These are phyloP conservation scores for Myanophis thanlyinensis DNA, from an alignment of 2,113 vertebrate species.

Conservation along the genomic window DNA sequence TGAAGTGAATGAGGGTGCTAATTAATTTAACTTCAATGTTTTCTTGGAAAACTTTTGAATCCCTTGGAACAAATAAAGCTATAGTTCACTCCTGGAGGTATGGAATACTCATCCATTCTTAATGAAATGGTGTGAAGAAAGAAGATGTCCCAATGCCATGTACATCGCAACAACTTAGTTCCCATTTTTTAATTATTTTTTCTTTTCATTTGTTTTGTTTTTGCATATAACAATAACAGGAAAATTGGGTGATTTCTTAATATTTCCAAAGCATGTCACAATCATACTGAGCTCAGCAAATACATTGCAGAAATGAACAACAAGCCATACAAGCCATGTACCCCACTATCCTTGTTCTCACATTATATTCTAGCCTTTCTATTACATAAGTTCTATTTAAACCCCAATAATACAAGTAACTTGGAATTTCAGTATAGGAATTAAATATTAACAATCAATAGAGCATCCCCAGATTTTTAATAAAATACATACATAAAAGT, in stretches of 20 bases:
- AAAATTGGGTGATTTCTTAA: constrained; percentile 3
- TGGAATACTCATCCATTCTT: not conserved
- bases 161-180: constrained; percentile 21
- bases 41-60: not conserved
- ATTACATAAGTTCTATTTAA: not conserved
- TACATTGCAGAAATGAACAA: not conserved
- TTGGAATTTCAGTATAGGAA: not conserved
- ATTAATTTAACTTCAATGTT: not conserved
- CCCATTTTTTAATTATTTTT: not conserved
- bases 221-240: not conserved
- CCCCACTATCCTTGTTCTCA: too few relatives aligned
- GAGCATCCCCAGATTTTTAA: not conserved
- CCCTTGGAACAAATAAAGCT: not conserved
- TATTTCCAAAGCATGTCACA: not conserved
- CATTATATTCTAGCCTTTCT: not conserved
- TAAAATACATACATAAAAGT: not conserved
- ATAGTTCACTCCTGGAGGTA: not conserved
- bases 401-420: not conserved
- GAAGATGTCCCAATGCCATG: not conserved
- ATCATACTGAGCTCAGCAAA: not conserved
- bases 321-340: not conserved
- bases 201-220: not conserved
- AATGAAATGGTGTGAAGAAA: constrained; percentile 21
- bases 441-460: not conserved
- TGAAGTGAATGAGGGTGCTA: not conserved